Evolutionary conservation across 2,113 vertebrate species (phyloP).

Genomic region (Cisticola juncidis): DNA sequence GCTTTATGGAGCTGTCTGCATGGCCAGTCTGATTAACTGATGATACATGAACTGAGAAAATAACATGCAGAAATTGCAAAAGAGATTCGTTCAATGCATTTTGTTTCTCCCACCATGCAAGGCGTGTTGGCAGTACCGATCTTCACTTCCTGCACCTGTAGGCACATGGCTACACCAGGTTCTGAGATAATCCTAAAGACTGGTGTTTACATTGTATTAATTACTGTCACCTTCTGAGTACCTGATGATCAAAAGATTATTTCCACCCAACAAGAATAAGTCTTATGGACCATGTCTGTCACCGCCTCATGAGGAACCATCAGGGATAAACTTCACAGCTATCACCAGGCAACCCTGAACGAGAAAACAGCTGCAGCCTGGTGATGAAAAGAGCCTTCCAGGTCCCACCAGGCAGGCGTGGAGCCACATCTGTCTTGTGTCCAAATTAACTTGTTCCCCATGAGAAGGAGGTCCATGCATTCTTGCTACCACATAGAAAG

Average conservation of each 20-base stretch:
- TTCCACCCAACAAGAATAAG: not conserved
- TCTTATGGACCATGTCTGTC: not conserved
- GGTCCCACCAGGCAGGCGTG: not conserved
- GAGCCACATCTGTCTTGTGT: not conserved
- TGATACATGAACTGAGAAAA: not conserved
- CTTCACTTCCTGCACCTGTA: not conserved
- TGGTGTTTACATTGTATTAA: not conserved
- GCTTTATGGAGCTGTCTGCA: not conserved
- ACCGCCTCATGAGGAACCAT: not conserved
- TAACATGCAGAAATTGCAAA: not conserved
- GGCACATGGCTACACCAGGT: not conserved
- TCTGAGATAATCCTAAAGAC: not conserved
- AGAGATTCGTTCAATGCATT: not conserved
- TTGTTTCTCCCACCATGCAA: not conserved
- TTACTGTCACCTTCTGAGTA: not conserved
- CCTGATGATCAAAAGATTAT: not conserved
- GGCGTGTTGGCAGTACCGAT: rapidly evolving
- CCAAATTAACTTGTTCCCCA: not conserved
- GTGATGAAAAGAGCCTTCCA: not conserved
- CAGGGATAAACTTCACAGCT: not conserved
- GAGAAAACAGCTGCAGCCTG: not conserved
- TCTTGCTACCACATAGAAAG: not conserved
- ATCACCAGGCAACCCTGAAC: not conserved
- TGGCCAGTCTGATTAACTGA: not conserved
- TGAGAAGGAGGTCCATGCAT: not conserved